A percentile compares a stretch with the other conserved stretches of the same genome.
Conservation (phyloP, 2,797 vertebrate species). For the Strix occidentalis region DNA sequence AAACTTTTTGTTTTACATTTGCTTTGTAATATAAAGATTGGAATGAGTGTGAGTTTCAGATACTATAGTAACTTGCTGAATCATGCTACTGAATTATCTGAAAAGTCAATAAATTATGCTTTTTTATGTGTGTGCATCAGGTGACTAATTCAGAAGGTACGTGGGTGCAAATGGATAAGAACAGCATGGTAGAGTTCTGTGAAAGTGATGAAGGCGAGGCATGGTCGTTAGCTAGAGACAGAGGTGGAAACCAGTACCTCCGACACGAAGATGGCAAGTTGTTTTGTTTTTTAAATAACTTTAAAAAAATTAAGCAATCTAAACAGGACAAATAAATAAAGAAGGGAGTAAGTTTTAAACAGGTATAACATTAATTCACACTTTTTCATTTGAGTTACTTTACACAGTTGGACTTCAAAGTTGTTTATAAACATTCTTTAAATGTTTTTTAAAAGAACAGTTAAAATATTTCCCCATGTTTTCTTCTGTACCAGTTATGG, state of each 20-base stretch:
- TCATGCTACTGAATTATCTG: slow-evolving; percentile 1
- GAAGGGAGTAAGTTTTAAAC: background rate
- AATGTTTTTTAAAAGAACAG: background rate
- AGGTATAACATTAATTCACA: background rate
- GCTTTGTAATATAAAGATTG: slow-evolving; percentile 3
- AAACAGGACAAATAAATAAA: background rate
- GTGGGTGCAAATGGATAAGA: slow-evolving; percentile 99
- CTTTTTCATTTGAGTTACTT: background rate
- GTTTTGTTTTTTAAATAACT: slow-evolving; percentile 49
- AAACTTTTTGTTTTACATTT: slow-evolving; percentile 42
- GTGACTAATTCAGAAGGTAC: slow-evolving; percentile 97
- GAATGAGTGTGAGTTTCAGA: slow-evolving; percentile 31
- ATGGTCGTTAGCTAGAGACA: slow-evolving; percentile 97
- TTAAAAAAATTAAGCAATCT: background rate
- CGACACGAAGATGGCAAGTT: slow-evolving; percentile 94
- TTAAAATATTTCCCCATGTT: background rate
- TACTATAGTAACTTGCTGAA: slow-evolving; percentile 58
- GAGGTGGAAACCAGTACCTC: slow-evolving; percentile 96
- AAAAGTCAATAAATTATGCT: slow-evolving; percentile 69
- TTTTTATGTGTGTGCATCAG: slow-evolving; percentile 84
- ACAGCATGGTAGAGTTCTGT: slow-evolving; percentile 99
- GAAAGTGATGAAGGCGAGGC: slow-evolving; percentile 99
- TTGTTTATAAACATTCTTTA: background rate
- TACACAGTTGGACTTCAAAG: background rate
- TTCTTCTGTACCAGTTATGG: background rate